These are phyloP conservation scores for Acanthis flammea DNA, from an alignment of 2,797 vertebrate species.

Conservation along the genomic window DNA sequence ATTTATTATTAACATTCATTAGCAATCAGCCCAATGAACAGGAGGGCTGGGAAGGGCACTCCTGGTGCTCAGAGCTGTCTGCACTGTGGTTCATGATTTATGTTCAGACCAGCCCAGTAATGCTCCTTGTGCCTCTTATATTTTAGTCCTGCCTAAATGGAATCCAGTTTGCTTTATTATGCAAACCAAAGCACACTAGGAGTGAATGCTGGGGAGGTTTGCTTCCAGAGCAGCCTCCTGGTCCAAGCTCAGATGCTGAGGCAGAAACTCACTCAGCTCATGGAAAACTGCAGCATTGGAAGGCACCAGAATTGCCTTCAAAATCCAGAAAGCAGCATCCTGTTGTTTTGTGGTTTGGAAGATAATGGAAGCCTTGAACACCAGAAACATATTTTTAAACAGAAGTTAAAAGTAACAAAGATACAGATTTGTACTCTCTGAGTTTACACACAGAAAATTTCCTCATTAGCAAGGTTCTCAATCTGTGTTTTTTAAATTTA, in stretches of 20 bases:
- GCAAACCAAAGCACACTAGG: background rate
- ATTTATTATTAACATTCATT: background rate
- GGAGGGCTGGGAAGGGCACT: background rate
- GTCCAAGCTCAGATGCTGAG: background rate
- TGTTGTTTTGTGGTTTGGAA: constrained; percentile 17
- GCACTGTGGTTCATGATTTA: background rate
- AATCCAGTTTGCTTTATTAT: background rate
- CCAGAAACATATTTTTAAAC: background rate
- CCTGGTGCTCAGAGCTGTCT: background rate
- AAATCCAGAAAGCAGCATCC: background rate
- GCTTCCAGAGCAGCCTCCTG: background rate
- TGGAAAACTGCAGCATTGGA: background rate
- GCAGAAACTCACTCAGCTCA: background rate
- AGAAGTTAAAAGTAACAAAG: background rate
- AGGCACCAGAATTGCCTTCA: background rate
- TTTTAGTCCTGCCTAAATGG: background rate
- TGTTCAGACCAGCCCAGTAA: background rate
- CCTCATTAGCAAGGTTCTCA: background rate
- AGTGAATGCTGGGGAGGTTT: background rate
- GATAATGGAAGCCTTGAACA: background rate
- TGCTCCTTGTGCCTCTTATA: background rate
- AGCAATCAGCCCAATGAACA: background rate
- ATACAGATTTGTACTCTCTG: background rate
- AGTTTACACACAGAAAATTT: background rate
- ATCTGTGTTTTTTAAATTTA: background rate